Conservation (phyloP, 2,797 vertebrate species). For the Syngnathus acus region DNA sequence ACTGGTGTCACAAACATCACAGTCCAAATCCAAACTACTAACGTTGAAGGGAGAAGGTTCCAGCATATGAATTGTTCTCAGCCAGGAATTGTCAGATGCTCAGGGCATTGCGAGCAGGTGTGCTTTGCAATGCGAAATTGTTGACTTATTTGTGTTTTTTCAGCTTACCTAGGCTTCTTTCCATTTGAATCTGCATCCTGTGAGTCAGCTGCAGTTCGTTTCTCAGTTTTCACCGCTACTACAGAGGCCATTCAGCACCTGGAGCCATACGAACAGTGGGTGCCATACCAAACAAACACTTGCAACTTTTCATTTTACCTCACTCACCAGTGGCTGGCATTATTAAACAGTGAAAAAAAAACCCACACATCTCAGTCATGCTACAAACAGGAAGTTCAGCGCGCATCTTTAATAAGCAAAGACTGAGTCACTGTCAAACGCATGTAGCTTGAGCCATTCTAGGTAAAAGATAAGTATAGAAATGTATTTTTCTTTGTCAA, state of each 20-base stretch:
- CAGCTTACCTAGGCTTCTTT: conserved; percentile 84
- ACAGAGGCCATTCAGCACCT: conserved; percentile 75
- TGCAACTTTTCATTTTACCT: background rate
- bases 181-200: conserved; percentile 81
- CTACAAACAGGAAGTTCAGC: background rate
- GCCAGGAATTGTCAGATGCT: too few species aligned
- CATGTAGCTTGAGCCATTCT: background rate
- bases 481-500: background rate
- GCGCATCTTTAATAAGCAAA: background rate
- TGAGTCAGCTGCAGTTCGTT: conserved; percentile 67
- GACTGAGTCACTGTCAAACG: background rate
- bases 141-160: background rate
- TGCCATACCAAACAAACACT: background rate
- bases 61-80: too few species aligned
- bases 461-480: background rate
- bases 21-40: background rate
- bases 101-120: too few species aligned
- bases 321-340: background rate
- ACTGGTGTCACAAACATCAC: background rate
- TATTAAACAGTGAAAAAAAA: background rate
- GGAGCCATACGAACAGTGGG: conserved; percentile 16
- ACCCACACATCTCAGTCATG: background rate
- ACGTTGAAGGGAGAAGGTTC: background rate
- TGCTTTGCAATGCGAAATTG: background rate
- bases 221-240: conserved; percentile 71